Base-by-base conservation (phyloP, 2,113 vertebrate species). In the Phainopepla nitens region DNA sequence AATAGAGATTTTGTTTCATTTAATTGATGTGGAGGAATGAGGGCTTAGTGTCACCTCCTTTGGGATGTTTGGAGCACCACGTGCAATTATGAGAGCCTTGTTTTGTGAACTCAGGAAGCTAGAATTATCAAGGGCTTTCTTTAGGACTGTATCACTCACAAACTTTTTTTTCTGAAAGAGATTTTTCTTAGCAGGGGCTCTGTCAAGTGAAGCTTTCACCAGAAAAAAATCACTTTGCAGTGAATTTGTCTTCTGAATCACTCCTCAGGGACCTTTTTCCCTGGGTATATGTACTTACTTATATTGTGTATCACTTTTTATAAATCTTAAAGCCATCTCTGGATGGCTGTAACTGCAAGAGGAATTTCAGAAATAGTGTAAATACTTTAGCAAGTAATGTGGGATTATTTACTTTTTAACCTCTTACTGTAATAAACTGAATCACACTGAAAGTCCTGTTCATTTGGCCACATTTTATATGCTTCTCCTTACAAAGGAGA, bases 51-150 rank as follows among this genome's bases (percentile, higher is more conserved):
- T 91, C 81, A 90, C 68, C 62, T 94, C 94, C 84, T 84, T 69
- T 85, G 94, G 89, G 96, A 93, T 73, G 10, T 45, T 39, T 90
- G 87, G 57, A 84, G 81, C 61, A 93, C 2, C 11, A 47, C 35
- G 42, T 60, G 81, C 61, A 89, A 87, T 94, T 92, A 94, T 7
- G 17, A 83, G 54, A 58, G 49, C 44, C 61, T 79, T 84, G 36
- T 75, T 81, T 35, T 71, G 49, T 93, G 73, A 82, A 41, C 81
- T 73, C 73, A 36, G 41, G 84, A 71, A 87, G 65, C 71, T 72
- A 70, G 36, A 96, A 90, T 92, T 94, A 57, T 36, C 69, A 78
- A 64, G 76, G 83, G 49, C 51, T 95, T 94, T 91, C 61, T 78
- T 82, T 42, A 54, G 64, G 69, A 56, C n/a, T 53, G 4, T 44